Evolutionary conservation across 1,140 invertebrate species (phyloP).

Genomic region (Apis laboriosa): DNA sequence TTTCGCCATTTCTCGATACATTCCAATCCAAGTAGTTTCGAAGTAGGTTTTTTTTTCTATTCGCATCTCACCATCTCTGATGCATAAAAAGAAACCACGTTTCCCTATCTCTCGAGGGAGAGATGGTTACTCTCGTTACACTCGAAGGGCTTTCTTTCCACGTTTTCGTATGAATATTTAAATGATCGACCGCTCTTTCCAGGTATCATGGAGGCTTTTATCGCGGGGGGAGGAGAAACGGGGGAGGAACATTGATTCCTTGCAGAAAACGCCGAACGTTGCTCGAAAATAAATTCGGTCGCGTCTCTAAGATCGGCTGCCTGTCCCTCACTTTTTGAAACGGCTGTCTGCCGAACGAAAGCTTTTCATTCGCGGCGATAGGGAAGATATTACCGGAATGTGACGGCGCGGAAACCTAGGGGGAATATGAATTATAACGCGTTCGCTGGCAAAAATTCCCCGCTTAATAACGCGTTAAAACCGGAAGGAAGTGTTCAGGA

Average conservation of each 20-base stretch:
- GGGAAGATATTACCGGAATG: background rate
- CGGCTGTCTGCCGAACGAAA: background rate
- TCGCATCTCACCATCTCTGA: background rate
- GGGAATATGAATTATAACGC: slow-evolving; percentile 13
- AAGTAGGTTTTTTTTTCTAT: background rate
- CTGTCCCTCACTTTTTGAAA: too few relatives aligned
- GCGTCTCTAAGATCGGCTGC: too few relatives aligned
- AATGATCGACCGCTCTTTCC: slow-evolving; percentile 7
- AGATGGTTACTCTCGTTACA: background rate
- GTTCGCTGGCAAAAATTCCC: slow-evolving; percentile 1
- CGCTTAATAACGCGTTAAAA: slow-evolving; percentile 44
- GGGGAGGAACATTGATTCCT: slow-evolving; percentile 7
- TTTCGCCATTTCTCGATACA: background rate
- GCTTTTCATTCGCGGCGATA: background rate
- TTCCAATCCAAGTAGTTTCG: background rate
- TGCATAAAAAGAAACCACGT: background rate
- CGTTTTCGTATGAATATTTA: slow-evolving; percentile 15
- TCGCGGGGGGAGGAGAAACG: background rate
- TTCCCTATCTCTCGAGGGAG: background rate
- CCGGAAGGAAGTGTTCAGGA: slow-evolving; percentile 30
- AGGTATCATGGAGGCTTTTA: slow-evolving; percentile 1
- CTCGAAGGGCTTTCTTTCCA: background rate
- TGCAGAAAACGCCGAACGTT: background rate
- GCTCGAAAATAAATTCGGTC: background rate
- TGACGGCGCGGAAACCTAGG: background rate